phyloP scores from a whole-genome alignment of 2,797 vertebrate species.

The Sandelia bainsii region DNA sequence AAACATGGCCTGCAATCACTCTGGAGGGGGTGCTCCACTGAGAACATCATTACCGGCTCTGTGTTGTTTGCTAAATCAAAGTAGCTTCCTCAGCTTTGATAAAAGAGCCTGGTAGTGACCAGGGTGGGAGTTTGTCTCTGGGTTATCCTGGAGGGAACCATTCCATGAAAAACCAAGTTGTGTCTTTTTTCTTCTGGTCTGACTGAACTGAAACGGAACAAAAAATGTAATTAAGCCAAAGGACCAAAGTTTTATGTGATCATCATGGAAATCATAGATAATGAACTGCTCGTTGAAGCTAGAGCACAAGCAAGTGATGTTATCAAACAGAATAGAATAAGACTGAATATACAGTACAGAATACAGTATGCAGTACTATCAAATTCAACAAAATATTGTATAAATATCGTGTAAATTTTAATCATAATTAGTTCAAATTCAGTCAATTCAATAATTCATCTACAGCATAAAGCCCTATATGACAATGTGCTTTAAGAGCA shows the following conservation, averaged over 20 bases:
- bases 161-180: constrained; percentile 20
- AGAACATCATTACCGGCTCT: constrained; percentile 72
- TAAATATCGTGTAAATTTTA: too few species aligned
- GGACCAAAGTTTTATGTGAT: constrained; percentile 1
- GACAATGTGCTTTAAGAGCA: too few species aligned
- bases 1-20: constrained; percentile 71
- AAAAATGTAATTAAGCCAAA: constrained; percentile 18
- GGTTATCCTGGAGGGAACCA: constrained; percentile 32
- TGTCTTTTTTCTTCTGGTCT: constrained; percentile 16
- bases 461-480: too few species aligned
- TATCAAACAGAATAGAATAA: constrained; percentile 61
- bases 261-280: not conserved
- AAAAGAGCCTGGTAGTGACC: constrained; percentile 38
- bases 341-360: not conserved
- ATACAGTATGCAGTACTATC: constrained; percentile 25
- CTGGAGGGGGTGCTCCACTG: constrained; percentile 59
- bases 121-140: constrained; percentile 37
- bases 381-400: not conserved
- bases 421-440: too few species aligned
- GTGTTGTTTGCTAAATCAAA: constrained; percentile 74
- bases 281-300: constrained; percentile 7
- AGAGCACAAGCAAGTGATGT: constrained; percentile 13
- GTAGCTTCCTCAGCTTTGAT: constrained; percentile 63
- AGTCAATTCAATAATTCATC: too few species aligned
- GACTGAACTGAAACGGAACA: constrained; percentile 14